phyloP scores from a whole-genome alignment of 2,113 vertebrate species.

The Anarhynchus alexandrinus region DNA sequence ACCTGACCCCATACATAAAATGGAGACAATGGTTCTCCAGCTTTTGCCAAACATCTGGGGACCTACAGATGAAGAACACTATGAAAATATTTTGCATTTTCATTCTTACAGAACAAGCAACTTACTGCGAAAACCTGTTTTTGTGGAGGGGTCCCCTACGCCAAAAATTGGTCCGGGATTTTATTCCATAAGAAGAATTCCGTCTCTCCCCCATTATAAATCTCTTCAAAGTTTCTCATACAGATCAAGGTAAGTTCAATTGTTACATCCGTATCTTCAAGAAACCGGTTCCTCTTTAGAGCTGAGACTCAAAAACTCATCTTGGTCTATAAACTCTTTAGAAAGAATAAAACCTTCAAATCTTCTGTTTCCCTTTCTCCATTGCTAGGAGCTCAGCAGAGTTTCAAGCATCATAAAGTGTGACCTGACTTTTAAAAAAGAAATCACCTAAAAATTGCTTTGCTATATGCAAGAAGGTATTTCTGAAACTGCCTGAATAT shows the following conservation, averaged over 20 bases:
- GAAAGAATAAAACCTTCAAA: not conserved
- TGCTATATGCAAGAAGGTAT: not conserved
- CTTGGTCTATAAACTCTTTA: not conserved
- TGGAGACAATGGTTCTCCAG: not conserved
- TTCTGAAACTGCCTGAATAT: constrained; percentile 8
- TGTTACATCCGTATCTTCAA: not conserved
- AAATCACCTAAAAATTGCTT: constrained; percentile 8
- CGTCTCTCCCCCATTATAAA: not conserved
- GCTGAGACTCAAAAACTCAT: not conserved
- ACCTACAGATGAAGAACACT: not conserved
- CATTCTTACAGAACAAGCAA: not conserved
- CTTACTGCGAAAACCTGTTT: not conserved
- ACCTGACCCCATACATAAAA: not conserved
- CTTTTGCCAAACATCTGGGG: not conserved
- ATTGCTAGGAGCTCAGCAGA: not conserved
- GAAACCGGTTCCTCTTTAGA: not conserved
- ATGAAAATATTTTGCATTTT: not conserved
- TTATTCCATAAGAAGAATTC: not conserved
- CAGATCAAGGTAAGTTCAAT: not conserved
- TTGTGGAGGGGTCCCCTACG: not conserved
- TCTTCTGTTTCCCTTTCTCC: not conserved
- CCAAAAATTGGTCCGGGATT: not conserved
- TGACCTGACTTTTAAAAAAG: not conserved
- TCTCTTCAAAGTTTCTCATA: not conserved
- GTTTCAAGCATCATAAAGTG: not conserved